Evolutionary conservation across 2,113 vertebrate species (phyloP), one percentile per base, ranked within the genome.

Genomic region (Dasyurus viverrinus): DNA sequence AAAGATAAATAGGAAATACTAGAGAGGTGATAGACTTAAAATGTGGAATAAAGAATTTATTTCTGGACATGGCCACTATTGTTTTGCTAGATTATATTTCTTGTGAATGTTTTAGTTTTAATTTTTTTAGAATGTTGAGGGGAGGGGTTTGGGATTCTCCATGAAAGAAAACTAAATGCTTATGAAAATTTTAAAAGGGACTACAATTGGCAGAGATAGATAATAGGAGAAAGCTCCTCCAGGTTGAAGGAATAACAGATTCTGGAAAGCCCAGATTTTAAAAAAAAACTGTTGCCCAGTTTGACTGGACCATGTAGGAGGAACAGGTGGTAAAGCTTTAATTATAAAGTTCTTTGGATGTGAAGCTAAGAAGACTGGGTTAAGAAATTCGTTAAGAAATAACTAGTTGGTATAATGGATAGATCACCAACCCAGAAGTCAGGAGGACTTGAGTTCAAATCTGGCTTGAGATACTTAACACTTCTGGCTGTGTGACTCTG

Each of bases 321-420:
- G 30, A n/a, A n/a, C 12, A 76, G 48, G 48, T 48, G 7, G 48
- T 48, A 48, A 48, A 48, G 47, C 47, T 48, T 48, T 48, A 48
- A 48, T 48, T 48, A 48, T 48, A 48, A 48, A 48, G 47, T 48
- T 48, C 47, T 48, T 48, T 48, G 47, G 47, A 48, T 48, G 47
- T 48, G 47, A 48, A 48, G 47, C 47, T 48, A 48, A 48, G 47
- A 5, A 48, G 47, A 48, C 5, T 48, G 47, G 47, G 89, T 94
- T 94, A 90, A 95, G n/a, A n/a, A n/a, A 89, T 95, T 97, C 53
- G 54, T 68, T 93, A 96, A 76, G 89, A 14, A 94, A 90, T 90
- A 52, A 68, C 47, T 48, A 48, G 47, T 48, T 48, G 47, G 47
- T 48, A 48, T 48, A 48, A 5, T 48, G 48, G 48, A 48, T 48